phyloP scores from a whole-genome alignment of 2,113 vertebrate genomes.

The Spizaetus ornatus region DNA sequence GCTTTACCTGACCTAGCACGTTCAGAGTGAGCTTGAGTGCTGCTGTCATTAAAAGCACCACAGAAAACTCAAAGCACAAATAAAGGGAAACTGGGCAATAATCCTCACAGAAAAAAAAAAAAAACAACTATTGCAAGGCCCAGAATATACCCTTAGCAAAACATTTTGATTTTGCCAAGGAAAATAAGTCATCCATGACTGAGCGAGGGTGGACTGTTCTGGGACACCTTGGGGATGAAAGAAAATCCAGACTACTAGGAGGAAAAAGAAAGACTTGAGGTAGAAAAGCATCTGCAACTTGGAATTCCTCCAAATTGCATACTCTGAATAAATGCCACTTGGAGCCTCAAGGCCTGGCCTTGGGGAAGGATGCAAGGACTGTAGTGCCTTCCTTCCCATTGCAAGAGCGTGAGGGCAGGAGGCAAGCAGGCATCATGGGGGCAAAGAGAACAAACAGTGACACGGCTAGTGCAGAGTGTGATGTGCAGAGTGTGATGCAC shows the following conservation, averaged over 20 bases:
- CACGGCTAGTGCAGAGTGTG: neutral
- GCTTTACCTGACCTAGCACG: neutral
- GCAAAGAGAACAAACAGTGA: neutral
- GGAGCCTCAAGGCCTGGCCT: neutral
- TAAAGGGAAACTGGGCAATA: neutral
- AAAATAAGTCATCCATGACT: neutral
- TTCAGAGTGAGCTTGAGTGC: neutral
- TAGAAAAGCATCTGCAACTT: neutral
- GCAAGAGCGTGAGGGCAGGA: neutral
- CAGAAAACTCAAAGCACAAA: neutral
- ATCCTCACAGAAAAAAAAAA: neutral
- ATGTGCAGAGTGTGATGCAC: neutral
- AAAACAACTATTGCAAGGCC: neutral
- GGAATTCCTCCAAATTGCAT: neutral
- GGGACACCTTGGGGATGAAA: neutral
- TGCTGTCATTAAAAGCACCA: neutral
- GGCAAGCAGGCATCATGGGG: neutral
- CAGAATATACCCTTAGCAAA: neutral
- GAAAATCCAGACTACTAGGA: neutral
- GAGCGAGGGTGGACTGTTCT: neutral
- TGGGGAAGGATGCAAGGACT: neutral
- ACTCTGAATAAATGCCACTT: neutral
- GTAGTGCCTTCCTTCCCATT: neutral
- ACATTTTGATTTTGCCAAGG: neutral
- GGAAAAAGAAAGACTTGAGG: neutral